These are phyloP conservation scores for Pocillopora meandrina DNA, from an alignment of 92 coral and sea anemone genomes.

Conservation along the genomic window DNA sequence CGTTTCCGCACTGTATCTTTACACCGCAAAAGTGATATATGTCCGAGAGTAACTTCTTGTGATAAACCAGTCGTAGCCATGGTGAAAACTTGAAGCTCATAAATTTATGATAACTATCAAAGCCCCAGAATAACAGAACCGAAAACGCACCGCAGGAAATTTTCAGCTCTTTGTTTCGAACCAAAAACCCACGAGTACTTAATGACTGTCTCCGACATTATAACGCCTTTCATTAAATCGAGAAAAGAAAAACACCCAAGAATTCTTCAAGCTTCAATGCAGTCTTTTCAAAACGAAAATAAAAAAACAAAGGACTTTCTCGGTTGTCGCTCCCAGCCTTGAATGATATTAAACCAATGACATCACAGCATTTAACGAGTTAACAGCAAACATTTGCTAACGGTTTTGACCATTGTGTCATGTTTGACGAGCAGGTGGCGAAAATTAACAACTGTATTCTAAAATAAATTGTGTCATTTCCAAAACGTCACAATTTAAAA, in stretches of 20 bases:
- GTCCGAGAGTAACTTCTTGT: not conserved
- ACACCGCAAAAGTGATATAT: not conserved
- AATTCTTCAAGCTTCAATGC: not conserved
- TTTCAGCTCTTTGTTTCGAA: not conserved
- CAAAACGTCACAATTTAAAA: not conserved
- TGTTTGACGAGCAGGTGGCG: constrained; percentile 31
- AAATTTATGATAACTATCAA: constrained; percentile 34
- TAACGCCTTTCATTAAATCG: not conserved
- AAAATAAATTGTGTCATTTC: too few relatives aligned
- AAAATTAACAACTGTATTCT: not conserved
- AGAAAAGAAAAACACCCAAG: not conserved
- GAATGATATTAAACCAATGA: constrained; percentile 6
- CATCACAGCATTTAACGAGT: constrained; percentile 5
- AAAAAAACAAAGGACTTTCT: not conserved
- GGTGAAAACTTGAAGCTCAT: constrained; percentile 32
- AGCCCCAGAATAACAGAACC: constrained; percentile 9
- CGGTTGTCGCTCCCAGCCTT: constrained; percentile 12
- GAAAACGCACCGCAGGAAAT: not conserved
- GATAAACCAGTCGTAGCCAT: constrained; percentile 43
- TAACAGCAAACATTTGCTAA: constrained; percentile 16
- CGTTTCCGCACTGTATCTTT: not conserved
- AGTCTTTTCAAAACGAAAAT: not conserved
- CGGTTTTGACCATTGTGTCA: constrained; percentile 26
- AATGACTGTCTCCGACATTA: not conserved
- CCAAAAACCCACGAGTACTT: constrained; percentile 13